A percentile compares a stretch with the other conserved stretches of the same genome.
Evolutionary conservation across 2,113 vertebrate species (phyloP).

Genomic region (Ovis canadensis): DNA sequence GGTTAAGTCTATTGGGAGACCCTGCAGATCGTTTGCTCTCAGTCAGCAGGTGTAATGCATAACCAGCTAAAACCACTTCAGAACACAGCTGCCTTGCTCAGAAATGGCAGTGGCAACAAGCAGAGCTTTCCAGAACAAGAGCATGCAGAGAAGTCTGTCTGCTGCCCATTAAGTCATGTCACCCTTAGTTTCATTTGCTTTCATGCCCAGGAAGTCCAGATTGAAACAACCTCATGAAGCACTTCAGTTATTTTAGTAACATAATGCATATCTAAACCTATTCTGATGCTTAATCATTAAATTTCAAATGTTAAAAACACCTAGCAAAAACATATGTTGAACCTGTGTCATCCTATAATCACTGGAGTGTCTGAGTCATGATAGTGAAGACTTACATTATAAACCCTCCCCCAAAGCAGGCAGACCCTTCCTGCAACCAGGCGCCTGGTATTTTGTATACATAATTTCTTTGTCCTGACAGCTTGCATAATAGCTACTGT

Average conservation of each 20-base stretch:
- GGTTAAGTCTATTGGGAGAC: not conserved
- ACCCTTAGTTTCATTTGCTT: not conserved
- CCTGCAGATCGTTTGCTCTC: not conserved
- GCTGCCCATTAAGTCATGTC: not conserved
- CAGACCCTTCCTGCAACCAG: not conserved
- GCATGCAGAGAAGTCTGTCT: not conserved
- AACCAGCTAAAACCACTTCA: not conserved
- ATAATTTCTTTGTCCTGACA: not conserved
- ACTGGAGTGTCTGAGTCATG: not conserved
- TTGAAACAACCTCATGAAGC: conserved; percentile 1
- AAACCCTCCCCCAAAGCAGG: not conserved
- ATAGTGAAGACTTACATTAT: not conserved
- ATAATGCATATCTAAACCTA: not conserved
- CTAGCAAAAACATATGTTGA: not conserved
- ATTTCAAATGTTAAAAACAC: conserved; percentile 16
- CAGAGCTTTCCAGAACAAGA: not conserved
- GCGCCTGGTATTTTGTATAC: not conserved
- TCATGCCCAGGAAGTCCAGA: conserved; percentile 10
- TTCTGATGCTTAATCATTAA: conserved; percentile 23
- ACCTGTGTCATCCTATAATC: not conserved
- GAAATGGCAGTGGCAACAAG: not conserved
- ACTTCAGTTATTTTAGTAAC: conserved; percentile 35
- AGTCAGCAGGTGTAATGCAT: not conserved
- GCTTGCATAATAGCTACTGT: not conserved
- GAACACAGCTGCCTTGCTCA: not conserved